Base-by-base conservation (phyloP, 2,888 invertebrate species). In the Tachystola acroxantha region DNA sequence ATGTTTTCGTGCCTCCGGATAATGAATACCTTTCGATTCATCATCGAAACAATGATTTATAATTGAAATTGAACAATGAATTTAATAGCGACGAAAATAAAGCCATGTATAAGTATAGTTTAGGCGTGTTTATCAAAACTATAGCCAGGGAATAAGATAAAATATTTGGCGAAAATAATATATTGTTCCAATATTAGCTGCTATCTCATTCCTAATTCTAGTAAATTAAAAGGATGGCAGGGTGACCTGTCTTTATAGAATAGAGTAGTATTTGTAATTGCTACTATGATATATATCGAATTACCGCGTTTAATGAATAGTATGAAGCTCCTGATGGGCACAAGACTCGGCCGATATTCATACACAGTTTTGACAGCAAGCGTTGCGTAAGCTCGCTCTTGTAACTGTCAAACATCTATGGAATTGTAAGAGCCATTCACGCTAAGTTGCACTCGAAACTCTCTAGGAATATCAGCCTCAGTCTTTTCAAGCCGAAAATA, bases 41-140 rank as follows among this genome's bases (percentile, higher is more conserved):
- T 26, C 26, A 10, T 26, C n/a, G 26, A 10, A 2, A 9, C 9
- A 3, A 6, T 26, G n/a, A n/a, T n/a, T n/a, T n/a, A n/a, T n/a
- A n/a, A n/a, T n/a, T n/a, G n/a, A n/a, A n/a, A n/a, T 26, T n/a
- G 6, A 26, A 26, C n/a, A 26, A 26, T 26, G n/a, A 6, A 20
- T 20, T 20, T 20, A 20, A 20, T 9, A 20, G 20, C 26, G 26
- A 26, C 26, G 26, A 11, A 26, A 4, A n/a, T 11, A 10, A 36
- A 36, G 35, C 35, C 35, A 35, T 35, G 29, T 35, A 35, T 35
- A 29, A 35, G n/a, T 22, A 35, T 29, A 29, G 7, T 7, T 35
- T 26, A 25, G 27, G 19, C 26, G 27, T 10, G 6, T 27, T 12
- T 20, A 20, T 2, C 3, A 20, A 20, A 6, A 20, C 6, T 20